Percentiles rank a stretch among this genome's conserved stretches.
Evolutionary conservation across 1,140 invertebrate genomes (phyloP).

Genomic region (Cherax quadricarinatus): DNA sequence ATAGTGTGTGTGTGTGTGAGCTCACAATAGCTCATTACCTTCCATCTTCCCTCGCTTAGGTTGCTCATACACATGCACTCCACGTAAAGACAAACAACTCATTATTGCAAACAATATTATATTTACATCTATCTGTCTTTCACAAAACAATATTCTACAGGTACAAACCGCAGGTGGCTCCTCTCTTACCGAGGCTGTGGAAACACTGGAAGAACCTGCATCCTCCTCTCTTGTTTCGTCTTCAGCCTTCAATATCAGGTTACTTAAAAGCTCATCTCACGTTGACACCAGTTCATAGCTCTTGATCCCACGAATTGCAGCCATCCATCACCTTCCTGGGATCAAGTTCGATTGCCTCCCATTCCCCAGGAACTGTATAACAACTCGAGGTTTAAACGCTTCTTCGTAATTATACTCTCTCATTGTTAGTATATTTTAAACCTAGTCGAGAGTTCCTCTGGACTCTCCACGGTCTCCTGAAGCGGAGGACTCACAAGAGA

Average conservation of each 20-base stretch:
- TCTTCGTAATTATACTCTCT: no score
- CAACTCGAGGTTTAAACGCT: no score
- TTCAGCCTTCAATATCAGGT: no score
- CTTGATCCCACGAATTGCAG: no score
- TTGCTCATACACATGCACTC: neutral
- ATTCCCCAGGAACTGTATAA: no score
- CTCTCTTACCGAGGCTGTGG: conserved; percentile 19
- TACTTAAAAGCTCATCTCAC: neutral
- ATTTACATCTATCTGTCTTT: conserved; percentile 65
- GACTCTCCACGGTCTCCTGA: neutral
- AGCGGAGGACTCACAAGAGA: neutral
- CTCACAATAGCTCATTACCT: neutral
- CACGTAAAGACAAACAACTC: neutral
- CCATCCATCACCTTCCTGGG: no score
- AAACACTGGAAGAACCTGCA: neutral
- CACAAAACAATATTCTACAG: conserved; percentile 61
- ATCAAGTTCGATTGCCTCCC: no score
- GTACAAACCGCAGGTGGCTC: conserved; percentile 44
- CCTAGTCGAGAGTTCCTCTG: neutral
- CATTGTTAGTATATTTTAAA: no score
- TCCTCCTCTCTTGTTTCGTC: no score
- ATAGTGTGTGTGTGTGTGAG: neutral
- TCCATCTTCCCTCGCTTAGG: neutral
- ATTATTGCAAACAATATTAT: conserved; percentile 59
- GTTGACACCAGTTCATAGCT: no score